These are phyloP conservation scores for Actinia tenebrosa DNA, from an alignment of 64 coral and sea anemone species.

Conservation along the genomic window DNA sequence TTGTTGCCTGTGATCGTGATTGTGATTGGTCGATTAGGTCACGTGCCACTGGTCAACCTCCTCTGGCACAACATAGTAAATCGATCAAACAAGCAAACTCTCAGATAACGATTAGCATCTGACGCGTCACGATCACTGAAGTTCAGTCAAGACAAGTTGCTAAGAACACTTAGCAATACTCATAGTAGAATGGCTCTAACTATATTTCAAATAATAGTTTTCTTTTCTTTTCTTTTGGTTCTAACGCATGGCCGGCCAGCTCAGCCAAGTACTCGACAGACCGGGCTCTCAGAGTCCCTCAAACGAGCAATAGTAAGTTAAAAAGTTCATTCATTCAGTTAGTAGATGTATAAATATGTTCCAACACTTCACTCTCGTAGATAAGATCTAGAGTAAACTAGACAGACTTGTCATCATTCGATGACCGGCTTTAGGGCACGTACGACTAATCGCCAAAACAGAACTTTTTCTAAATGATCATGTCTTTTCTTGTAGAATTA, in stretches of 20 bases:
- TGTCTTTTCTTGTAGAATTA: not conserved
- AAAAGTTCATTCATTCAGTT: not conserved
- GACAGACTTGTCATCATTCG: not conserved
- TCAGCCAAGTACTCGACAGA: not conserved
- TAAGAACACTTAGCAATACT: not conserved
- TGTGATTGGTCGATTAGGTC: too few species aligned
- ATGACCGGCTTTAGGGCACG: not conserved
- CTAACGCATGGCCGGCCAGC: not conserved
- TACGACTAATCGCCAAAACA: not conserved
- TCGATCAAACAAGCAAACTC: too few species aligned
- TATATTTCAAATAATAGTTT: not conserved
- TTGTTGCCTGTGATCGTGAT: too few species aligned
- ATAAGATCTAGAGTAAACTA: not conserved
- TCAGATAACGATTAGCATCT: too few species aligned
- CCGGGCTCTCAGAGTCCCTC: not conserved
- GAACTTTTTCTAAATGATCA: not conserved
- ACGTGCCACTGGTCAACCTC: too few species aligned
- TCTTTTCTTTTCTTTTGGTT: not conserved
- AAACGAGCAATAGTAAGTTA: not conserved
- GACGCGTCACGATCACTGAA: not conserved
- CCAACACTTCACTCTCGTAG: not conserved
- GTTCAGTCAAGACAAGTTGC: not conserved
- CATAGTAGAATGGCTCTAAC: not conserved
- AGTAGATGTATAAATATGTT: not conserved
- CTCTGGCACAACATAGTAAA: too few species aligned